phyloP scores from a whole-genome alignment of 2,797 vertebrate genomes.

The Pelochelys cantorii region DNA sequence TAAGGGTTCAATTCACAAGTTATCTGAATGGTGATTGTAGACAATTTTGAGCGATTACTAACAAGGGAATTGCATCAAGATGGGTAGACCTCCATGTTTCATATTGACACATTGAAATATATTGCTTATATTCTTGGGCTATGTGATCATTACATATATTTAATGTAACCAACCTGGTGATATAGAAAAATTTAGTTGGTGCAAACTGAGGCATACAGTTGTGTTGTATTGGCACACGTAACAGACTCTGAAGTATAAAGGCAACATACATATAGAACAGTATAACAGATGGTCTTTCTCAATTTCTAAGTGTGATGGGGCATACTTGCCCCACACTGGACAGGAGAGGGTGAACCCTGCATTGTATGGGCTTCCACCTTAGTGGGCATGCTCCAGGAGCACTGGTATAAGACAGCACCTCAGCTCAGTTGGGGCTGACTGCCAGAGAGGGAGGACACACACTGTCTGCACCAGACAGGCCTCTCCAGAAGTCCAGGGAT shows the following conservation, averaged over 20 bases:
- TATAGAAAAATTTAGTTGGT: not conserved
- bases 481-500: no score
- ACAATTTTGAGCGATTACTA: not conserved
- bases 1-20: not conserved
- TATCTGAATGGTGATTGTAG: not conserved
- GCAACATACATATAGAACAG: not conserved
- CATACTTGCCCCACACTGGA: no score
- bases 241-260: not conserved
- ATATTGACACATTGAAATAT: not conserved
- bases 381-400: no score
- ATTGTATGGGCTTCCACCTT: no score
- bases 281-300: not conserved
- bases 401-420: no score
- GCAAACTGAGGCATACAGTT: not conserved
- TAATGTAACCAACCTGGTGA: not conserved
- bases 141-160: not conserved
- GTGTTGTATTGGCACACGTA: not conserved
- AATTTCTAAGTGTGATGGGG: not conserved
- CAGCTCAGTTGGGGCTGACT: no score
- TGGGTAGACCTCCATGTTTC: not conserved
- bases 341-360: no score
- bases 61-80: not conserved
- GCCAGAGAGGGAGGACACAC: no score
- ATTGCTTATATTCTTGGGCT: not conserved
- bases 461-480: no score